phyloP scores from a whole-genome alignment of 2,888 invertebrate species.

The Philaethria dido region DNA sequence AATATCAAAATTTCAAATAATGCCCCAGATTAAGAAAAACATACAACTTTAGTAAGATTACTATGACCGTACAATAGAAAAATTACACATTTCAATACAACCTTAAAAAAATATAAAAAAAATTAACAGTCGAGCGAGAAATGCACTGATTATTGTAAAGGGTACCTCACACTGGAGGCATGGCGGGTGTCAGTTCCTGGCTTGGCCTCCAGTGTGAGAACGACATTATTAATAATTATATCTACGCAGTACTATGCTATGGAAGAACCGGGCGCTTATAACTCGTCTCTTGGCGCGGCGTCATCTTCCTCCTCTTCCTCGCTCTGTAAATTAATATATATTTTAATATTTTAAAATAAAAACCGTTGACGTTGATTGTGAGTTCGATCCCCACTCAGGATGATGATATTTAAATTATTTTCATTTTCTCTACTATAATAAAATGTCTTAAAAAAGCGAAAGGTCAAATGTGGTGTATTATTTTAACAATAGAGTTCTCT shows the following conservation, averaged over 20 bases:
- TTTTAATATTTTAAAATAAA: background rate
- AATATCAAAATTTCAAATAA: constrained; percentile 35
- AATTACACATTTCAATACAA: constrained; percentile 42
- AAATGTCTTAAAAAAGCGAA: too few relatives aligned
- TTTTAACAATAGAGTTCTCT: too few relatives aligned
- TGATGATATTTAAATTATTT: too few relatives aligned
- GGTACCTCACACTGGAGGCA: constrained; percentile 39
- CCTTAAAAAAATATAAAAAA: constrained; percentile 44
- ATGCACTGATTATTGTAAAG: constrained; percentile 68
- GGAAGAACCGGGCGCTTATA: constrained; percentile 83
- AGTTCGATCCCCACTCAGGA: too few relatives aligned
- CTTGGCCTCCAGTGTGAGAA: constrained; percentile 21
- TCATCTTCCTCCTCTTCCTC: constrained; percentile 90
- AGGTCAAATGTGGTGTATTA: too few relatives aligned
- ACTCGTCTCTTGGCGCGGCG: constrained; percentile 89
- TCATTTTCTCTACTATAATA: too few relatives aligned
- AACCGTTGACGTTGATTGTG: too few relatives aligned
- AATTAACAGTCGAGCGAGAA: constrained; percentile 69
- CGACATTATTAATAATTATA: constrained; percentile 26
- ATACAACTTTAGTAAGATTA: constrained; percentile 4
- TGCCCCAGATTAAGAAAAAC: constrained; percentile 7
- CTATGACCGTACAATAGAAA: constrained; percentile 3
- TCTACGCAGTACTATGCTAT: constrained; percentile 49
- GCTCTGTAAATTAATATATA: constrained; percentile 57
- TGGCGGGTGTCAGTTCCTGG: background rate